Evolutionary conservation across 2,113 vertebrate species (phyloP).

Genomic region (Halichoerus grypus): DNA sequence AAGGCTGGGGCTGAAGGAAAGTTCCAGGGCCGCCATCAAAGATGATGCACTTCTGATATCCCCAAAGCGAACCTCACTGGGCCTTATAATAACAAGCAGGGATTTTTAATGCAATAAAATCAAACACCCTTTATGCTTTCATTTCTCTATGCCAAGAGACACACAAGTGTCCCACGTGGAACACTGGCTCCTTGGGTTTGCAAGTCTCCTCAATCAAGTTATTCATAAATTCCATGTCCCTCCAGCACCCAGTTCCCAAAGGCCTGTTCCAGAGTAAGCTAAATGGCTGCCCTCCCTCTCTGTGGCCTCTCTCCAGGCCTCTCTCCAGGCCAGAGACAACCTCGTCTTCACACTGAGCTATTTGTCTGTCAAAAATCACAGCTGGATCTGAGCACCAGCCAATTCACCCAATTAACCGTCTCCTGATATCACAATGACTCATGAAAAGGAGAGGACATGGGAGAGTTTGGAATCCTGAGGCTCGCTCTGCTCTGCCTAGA

Average conservation of each 20-base stretch:
- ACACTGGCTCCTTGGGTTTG: constrained; percentile 8
- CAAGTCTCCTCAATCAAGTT: constrained; percentile 61
- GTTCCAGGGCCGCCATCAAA: constrained; percentile 53
- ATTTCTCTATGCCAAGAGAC: constrained; percentile 56
- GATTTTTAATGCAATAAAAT: constrained; percentile 60
- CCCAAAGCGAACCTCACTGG: background rate
- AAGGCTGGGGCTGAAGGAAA: constrained; percentile 48
- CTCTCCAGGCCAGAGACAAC: constrained; percentile 46
- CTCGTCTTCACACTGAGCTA: background rate
- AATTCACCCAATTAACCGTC: background rate
- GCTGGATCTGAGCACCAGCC: background rate
- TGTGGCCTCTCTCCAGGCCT: constrained; percentile 9
- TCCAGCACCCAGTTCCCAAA: background rate
- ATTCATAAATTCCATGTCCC: constrained; percentile 54
- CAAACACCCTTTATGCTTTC: constrained; percentile 31
- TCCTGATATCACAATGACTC: background rate
- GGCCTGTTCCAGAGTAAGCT: constrained; percentile 43
- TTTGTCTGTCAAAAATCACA: constrained; percentile 36
- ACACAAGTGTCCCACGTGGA: constrained; percentile 26
- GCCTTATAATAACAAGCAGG: constrained; percentile 33
- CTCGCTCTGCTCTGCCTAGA: background rate
- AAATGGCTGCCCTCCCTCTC: background rate
- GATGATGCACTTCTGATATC: background rate
- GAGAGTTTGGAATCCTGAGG: background rate
- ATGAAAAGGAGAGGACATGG: background rate